Percentiles rank a stretch among this genome's conserved stretches.
Conservation (phyloP, 2,113 vertebrate species). For the Pachycephala philippinensis region DNA sequence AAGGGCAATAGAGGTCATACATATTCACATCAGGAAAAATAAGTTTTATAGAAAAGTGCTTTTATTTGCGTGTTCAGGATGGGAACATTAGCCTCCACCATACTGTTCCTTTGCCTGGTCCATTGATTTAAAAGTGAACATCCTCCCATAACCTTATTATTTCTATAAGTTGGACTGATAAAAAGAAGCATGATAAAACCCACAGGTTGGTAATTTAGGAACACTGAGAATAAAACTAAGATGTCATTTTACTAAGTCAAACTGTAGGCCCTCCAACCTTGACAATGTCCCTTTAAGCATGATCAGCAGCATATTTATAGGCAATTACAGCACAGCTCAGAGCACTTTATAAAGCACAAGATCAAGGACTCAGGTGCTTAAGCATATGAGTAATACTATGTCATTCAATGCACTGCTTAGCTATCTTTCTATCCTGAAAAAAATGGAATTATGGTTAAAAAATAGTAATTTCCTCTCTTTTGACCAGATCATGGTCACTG, state of each 20-base stretch:
- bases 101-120: background rate
- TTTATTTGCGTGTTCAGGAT: background rate
- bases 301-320: slow-evolving; percentile 3
- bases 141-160: background rate
- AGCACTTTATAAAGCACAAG: slow-evolving; percentile 14
- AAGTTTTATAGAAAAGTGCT: background rate
- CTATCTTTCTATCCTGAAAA: background rate
- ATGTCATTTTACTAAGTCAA: background rate
- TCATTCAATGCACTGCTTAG: background rate
- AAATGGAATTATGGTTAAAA: background rate
- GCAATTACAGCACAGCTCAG: slow-evolving; percentile 14
- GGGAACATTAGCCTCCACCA: background rate
- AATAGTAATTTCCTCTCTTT: background rate
- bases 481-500: background rate
- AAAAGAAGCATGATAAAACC: background rate
- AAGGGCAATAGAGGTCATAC: background rate
- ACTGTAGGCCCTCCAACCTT: background rate
- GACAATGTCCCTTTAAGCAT: background rate
- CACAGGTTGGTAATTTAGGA: background rate
- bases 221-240: background rate
- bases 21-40: background rate
- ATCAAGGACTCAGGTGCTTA: slow-evolving; percentile 4
- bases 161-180: background rate
- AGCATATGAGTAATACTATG: background rate
- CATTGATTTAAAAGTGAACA: background rate